phyloP scores from a whole-genome alignment of 1,140 invertebrate species.

The Lineus longissimus region DNA sequence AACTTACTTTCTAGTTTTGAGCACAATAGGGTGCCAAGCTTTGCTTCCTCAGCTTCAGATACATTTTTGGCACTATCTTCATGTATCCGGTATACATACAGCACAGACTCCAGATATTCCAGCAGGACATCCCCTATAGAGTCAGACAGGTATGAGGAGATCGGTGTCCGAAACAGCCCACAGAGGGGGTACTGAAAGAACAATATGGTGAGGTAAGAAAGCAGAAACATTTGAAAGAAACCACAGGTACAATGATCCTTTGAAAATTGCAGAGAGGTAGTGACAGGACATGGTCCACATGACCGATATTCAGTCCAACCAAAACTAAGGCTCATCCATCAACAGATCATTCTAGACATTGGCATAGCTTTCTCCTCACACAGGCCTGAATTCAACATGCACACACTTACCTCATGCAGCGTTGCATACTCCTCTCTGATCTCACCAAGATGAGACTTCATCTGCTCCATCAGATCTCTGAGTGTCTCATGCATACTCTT shows the following conservation, averaged over 20 bases:
- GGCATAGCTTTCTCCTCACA: too few relatives aligned
- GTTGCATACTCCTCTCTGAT: neutral
- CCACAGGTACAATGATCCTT: neutral
- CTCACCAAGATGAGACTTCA: conserved; percentile 22
- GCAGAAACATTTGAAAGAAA: neutral
- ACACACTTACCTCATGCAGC: too few relatives aligned
- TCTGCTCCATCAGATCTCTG: conserved; percentile 25
- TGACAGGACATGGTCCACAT: neutral
- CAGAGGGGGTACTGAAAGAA: conserved; percentile 36
- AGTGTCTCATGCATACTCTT: conserved; percentile 26
- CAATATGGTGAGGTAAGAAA: too few relatives aligned
- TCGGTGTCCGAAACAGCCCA: conserved; percentile 36
- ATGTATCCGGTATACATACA: conserved; percentile 32
- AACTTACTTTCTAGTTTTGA: conserved; percentile 12
- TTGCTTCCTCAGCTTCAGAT: conserved; percentile 23
- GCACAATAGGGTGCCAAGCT: conserved; percentile 12
- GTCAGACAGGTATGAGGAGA: conserved; percentile 30
- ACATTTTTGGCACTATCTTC: conserved; percentile 27
- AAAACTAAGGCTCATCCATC: too few relatives aligned
- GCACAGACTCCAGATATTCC: conserved; percentile 32
- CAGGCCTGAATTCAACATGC: neutral
- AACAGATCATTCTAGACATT: too few relatives aligned
- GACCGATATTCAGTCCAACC: too few relatives aligned
- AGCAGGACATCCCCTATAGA: conserved; percentile 30
- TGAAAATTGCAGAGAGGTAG: neutral